Evolutionary conservation across 2,113 vertebrate genomes (phyloP).

Genomic region (Lamprotornis superbus): DNA sequence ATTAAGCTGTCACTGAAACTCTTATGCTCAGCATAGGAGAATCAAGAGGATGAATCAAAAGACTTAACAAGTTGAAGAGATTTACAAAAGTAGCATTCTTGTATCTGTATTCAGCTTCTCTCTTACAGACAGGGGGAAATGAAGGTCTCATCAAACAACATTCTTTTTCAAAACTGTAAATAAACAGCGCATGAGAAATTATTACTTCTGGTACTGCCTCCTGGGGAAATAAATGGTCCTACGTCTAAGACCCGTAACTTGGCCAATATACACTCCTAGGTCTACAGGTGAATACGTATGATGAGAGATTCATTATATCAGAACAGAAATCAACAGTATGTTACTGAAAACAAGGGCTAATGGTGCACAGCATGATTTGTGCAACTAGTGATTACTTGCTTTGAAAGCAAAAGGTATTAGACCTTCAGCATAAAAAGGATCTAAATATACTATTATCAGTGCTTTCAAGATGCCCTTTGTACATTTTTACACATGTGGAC

Average conservation of each 20-base stretch:
- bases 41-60: background rate
- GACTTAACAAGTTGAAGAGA: background rate
- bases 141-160: background rate
- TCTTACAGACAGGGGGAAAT: background rate
- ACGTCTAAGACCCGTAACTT: background rate
- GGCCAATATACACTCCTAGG: background rate
- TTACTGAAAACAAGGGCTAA: background rate
- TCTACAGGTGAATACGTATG: background rate
- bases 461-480: background rate
- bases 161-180: background rate
- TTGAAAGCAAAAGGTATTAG: background rate
- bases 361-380: background rate
- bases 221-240: background rate
- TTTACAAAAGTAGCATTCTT: background rate
- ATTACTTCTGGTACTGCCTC: background rate
- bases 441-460: background rate
- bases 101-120: background rate
- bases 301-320: background rate
- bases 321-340: background rate
- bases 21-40: accelerated
- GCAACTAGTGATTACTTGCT: background rate
- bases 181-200: background rate
- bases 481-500: background rate
- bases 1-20: background rate
- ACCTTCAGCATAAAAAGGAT: background rate